phyloP scores from a whole-genome alignment of 1,140 invertebrate genomes.

The Plutomurus gul region DNA sequence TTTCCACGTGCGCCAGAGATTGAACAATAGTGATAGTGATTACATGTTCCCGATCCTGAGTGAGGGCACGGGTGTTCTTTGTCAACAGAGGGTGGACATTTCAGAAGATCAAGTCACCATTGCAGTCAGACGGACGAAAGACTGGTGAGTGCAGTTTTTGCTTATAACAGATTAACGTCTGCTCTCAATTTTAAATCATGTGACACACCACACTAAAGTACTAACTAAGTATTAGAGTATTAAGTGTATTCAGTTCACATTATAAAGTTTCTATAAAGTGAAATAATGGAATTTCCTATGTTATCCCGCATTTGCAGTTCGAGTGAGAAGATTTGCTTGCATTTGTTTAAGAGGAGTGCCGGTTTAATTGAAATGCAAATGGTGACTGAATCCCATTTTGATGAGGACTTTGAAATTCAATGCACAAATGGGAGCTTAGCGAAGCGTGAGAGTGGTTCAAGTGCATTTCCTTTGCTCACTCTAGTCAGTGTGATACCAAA shows the following conservation, averaged over 20 bases:
- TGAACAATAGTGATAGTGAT: background rate
- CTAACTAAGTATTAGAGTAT: background rate
- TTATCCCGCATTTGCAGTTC: background rate
- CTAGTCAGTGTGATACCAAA: background rate
- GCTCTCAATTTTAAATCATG: background rate
- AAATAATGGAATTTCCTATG: background rate
- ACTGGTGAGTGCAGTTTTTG: background rate
- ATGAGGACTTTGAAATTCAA: background rate
- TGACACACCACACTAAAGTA: too few species aligned
- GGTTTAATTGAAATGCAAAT: constrained; percentile 21
- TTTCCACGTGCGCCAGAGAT: background rate
- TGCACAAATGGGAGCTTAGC: background rate
- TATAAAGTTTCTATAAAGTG: background rate
- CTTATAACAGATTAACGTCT: background rate
- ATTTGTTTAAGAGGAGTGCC: background rate
- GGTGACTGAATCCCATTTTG: background rate
- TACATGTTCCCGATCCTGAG: background rate
- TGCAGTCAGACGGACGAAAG: background rate
- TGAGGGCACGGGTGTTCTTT: background rate
- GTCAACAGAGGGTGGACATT: background rate
- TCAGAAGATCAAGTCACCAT: background rate
- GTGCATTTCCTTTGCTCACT: background rate
- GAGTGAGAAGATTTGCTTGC: background rate
- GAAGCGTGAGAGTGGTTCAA: background rate
- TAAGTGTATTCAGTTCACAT: background rate